Base-by-base conservation (phyloP, 2,797 vertebrate species). In the Cynopterus sphinx region DNA sequence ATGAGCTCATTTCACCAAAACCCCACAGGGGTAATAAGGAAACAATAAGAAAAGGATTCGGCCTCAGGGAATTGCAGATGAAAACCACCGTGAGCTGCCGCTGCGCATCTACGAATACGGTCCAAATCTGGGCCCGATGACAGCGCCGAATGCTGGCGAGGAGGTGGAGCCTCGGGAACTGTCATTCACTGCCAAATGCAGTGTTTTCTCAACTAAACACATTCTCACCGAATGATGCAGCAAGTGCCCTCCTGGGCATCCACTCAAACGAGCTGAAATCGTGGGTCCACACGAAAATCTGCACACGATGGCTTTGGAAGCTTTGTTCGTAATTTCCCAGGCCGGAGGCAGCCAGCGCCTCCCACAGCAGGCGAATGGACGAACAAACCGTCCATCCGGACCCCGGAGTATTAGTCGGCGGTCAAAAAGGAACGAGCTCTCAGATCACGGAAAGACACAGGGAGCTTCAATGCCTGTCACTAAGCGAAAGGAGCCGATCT, bases 161-260 rank as follows among this genome's bases (percentile, higher is more conserved):
- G 33, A 10, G 1, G 0, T 28, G 19, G 33, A 24, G 21, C 22
- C 22, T 21, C 1, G 5, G 33, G 19, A 17, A 15, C 8, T 16
- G 49, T 33, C 33, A 31, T 51, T n/a, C n/a, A 11, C 6, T 43
- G 36, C 26, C 43, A 6, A 9, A 28, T 7, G 2, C 6, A 19
- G 17, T 33, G 59, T 90, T 51, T 83, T 22, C 15, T 49, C 33
- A 63, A 31, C 26, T 43, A 65, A 59, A 77, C 8, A 13, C 12
- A 21, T 6, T 67, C 59, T 71, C 57, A 31, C 26, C 53, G 16
- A 21, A 9, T 4, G 51, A 39, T 21, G 36, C 19, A 15, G 15
- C 2, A 4, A 21, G 17, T 4, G 2, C 4, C 9, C 15, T 24
- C 21, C 28, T 63, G 51, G 6, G 13, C 12, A 16, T 92, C 61